phyloP scores from a whole-genome alignment of 2,113 vertebrate genomes.

The Sphyrna mokarran region DNA sequence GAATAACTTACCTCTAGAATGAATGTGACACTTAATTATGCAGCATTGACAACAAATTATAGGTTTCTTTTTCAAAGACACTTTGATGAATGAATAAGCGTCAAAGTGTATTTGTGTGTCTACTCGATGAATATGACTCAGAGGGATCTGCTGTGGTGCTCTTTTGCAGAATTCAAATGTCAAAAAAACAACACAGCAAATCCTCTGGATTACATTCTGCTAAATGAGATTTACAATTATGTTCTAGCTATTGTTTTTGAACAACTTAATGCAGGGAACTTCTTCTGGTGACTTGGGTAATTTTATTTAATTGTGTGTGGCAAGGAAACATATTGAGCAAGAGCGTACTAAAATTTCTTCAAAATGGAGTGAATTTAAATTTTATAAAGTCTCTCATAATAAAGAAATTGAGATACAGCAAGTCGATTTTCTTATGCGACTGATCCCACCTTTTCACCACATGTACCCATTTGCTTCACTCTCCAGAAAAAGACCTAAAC shows the following conservation, averaged over 20 bases:
- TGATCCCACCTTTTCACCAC: background rate
- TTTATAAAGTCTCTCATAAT: background rate
- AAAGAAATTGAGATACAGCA: too few species aligned
- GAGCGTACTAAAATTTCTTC: background rate
- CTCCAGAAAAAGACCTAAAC: background rate
- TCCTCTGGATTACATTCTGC: background rate
- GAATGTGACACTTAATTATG: conserved; percentile 26
- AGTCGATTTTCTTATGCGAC: background rate
- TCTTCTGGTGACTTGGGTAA: background rate
- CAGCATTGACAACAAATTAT: conserved; percentile 31
- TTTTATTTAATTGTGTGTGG: background rate
- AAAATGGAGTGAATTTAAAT: background rate
- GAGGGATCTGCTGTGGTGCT: background rate
- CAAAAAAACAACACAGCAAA: conserved; percentile 20
- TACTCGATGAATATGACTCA: background rate
- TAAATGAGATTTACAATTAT: conserved; percentile 25
- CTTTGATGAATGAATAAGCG: conserved; percentile 25
- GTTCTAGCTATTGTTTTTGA: background rate
- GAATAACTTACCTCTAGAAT: conserved; percentile 3
- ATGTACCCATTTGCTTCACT: background rate
- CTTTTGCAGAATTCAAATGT: background rate
- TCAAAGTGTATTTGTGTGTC: background rate
- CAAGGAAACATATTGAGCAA: background rate
- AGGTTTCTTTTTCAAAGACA: background rate
- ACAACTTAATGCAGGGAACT: background rate